Evolutionary conservation across 2,888 invertebrate species (phyloP).

Genomic region (Lagria hirta): DNA sequence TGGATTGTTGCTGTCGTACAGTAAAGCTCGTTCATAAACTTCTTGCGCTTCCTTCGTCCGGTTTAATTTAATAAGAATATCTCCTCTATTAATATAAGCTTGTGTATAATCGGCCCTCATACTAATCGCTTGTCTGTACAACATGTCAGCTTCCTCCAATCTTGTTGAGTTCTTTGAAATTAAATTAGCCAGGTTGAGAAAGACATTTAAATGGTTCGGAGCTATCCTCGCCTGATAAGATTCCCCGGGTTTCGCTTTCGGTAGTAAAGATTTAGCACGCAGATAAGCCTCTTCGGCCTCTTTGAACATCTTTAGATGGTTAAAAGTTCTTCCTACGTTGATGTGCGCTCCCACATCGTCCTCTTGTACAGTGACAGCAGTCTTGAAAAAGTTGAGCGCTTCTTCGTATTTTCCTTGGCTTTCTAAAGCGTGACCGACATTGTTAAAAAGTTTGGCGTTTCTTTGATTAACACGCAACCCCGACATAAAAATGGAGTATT

Average conservation of each 20-base stretch:
- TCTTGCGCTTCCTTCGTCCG: constrained; percentile 92
- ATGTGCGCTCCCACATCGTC: constrained; percentile 97
- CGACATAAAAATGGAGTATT: constrained; percentile 92
- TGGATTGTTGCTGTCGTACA: constrained; percentile 91
- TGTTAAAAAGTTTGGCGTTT: constrained; percentile 96
- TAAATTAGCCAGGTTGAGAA: constrained; percentile 90
- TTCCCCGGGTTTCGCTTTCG: constrained; percentile 90
- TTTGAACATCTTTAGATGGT: constrained; percentile 81
- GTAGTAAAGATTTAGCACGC: constrained; percentile 83
- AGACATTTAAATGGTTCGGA: constrained; percentile 94
- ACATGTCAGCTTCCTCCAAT: constrained; percentile 89
- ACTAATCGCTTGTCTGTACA: constrained; percentile 93
- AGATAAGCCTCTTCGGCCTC: constrained; percentile 94
- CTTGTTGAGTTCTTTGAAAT: constrained; percentile 91
- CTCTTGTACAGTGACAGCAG: constrained; percentile 89
- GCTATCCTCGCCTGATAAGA: constrained; percentile 94
- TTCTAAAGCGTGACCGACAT: constrained; percentile 95
- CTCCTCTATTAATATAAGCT: constrained; percentile 96
- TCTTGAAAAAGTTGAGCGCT: constrained; percentile 87
- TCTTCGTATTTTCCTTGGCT: constrained; percentile 67
- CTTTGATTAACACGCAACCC: constrained; percentile 83
- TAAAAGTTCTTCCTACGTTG: constrained; percentile 94
- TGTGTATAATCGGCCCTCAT: constrained; percentile 96
- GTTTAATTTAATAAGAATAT: constrained; percentile 92
- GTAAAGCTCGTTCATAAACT: constrained; percentile 88